phyloP scores from a whole-genome alignment of 1,140 invertebrate species.

The Yoshiicerus persimilis region DNA sequence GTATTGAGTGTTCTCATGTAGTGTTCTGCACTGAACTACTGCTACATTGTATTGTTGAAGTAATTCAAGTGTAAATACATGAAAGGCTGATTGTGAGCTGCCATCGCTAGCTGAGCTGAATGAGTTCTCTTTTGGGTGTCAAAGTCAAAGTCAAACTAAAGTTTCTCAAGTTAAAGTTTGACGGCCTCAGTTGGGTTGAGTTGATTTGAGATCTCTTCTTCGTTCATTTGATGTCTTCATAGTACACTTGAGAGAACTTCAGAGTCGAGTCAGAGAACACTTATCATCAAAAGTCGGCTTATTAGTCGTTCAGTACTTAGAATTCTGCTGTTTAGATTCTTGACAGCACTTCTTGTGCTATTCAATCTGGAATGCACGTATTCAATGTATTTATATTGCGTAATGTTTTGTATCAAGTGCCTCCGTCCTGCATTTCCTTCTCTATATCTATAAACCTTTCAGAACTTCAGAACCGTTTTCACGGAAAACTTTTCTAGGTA shows the following conservation, averaged over 20 bases:
- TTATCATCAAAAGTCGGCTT: not conserved
- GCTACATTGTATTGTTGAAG: not conserved
- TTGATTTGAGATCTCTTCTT: not conserved
- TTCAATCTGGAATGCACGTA: not conserved
- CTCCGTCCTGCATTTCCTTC: not conserved
- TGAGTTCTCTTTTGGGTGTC: slow-evolving; percentile 1
- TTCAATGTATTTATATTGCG: not conserved
- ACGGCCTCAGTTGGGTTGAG: not conserved
- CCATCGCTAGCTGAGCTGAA: not conserved
- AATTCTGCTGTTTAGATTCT: slow-evolving; percentile 2
- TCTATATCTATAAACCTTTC: too few relatives aligned
- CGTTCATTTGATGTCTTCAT: slow-evolving; percentile 14
- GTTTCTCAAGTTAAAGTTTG: slow-evolving; percentile 5
- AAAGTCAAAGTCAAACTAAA: not conserved
- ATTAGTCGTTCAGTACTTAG: not conserved
- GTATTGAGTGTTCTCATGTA: too few relatives aligned
- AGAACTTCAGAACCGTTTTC: too few relatives aligned
- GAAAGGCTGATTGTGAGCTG: not conserved
- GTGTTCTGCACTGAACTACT: not conserved
- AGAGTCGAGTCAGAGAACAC: not conserved
- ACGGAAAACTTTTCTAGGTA: too few relatives aligned
- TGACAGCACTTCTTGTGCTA: not conserved
- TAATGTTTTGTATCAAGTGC: not conserved
- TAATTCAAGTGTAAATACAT: not conserved
- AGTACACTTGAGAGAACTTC: not conserved